Evolutionary conservation across 2,797 vertebrate species (phyloP).

Genomic region (Danio aesculapii): DNA sequence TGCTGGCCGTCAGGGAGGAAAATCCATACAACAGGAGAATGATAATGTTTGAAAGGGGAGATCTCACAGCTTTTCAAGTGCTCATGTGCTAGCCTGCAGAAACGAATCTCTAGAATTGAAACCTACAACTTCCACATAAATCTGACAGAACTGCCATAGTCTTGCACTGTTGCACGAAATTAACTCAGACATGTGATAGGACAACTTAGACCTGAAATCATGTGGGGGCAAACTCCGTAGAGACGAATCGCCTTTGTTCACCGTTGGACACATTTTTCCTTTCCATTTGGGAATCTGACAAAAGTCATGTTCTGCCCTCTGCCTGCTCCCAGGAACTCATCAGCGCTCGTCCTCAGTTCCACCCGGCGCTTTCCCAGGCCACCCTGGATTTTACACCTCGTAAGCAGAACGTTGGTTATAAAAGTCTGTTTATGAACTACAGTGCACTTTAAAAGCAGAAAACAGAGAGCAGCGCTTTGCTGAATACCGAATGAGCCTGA

Average conservation of each 20-base stretch:
- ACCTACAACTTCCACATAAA: constrained; percentile 67
- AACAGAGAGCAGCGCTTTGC: constrained; percentile 15
- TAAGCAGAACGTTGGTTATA: constrained; percentile 10
- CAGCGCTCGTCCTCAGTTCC: constrained; percentile 61
- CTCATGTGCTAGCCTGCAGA: constrained; percentile 67
- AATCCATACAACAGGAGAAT: constrained; percentile 40
- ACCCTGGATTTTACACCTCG: constrained; percentile 42
- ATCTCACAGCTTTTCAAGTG: constrained; percentile 61
- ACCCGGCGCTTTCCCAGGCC: constrained; percentile 44
- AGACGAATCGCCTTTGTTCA: constrained; percentile 76
- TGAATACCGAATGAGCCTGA: constrained; percentile 26
- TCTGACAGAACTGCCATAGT: constrained; percentile 81
- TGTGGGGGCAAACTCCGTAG: constrained; percentile 69
- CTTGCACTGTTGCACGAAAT: constrained; percentile 77
- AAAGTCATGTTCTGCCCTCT: constrained; percentile 70
- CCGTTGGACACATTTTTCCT: constrained; percentile 75
- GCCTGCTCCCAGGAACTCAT: constrained; percentile 71
- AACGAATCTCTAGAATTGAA: constrained; percentile 69
- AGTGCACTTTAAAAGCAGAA: constrained; percentile 34
- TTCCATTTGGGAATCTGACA: constrained; percentile 76
- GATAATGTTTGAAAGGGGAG: constrained; percentile 56
- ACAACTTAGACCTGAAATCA: constrained; percentile 72
- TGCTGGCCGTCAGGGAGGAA: constrained; percentile 41
- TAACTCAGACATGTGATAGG: constrained; percentile 78
- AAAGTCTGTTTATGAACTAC: constrained; percentile 36